Conservation (phyloP, 2,888 invertebrate species). For the Diaperis boleti region DNA sequence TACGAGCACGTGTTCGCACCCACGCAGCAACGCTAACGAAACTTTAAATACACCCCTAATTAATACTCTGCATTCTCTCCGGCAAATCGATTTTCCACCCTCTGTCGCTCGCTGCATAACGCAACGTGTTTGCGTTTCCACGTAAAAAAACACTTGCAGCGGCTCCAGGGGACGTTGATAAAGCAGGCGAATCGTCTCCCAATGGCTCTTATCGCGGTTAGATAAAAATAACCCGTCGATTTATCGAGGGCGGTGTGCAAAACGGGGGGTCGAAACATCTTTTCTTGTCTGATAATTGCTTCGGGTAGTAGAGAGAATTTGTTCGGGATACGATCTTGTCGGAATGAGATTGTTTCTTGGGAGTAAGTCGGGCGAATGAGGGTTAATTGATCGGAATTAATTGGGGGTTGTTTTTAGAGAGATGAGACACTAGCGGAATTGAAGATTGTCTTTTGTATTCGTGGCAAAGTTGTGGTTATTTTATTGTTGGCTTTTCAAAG, state of each 20-base stretch:
- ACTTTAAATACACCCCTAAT: not conserved
- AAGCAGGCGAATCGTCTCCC: too few species aligned
- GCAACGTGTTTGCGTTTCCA: conserved; percentile 32
- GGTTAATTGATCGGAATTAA: conserved; percentile 12
- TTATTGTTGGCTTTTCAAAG: too few species aligned
- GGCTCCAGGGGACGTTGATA: not conserved
- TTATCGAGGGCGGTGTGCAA: conserved; percentile 13
- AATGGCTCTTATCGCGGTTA: conserved; percentile 11
- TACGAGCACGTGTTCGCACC: not conserved
- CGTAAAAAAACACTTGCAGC: not conserved
- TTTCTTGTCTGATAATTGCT: conserved; percentile 31
- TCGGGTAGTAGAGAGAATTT: conserved; percentile 11
- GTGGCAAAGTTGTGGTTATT: too few species aligned
- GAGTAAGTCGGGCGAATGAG: not conserved
- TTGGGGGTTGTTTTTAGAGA: too few species aligned
- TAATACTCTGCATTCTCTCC: not conserved
- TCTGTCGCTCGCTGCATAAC: conserved; percentile 27
- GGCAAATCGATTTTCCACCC: conserved; percentile 32
- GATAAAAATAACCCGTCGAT: conserved; percentile 33
- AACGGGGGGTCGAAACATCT: conserved; percentile 15
- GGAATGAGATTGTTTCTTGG: not conserved
- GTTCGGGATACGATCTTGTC: not conserved
- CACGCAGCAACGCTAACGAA: not conserved
- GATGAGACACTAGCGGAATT: too few species aligned
- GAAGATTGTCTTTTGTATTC: too few species aligned